These are phyloP conservation scores for Dicyrtoma fusca DNA, from an alignment of 2,888 invertebrate species.

Conservation along the genomic window DNA sequence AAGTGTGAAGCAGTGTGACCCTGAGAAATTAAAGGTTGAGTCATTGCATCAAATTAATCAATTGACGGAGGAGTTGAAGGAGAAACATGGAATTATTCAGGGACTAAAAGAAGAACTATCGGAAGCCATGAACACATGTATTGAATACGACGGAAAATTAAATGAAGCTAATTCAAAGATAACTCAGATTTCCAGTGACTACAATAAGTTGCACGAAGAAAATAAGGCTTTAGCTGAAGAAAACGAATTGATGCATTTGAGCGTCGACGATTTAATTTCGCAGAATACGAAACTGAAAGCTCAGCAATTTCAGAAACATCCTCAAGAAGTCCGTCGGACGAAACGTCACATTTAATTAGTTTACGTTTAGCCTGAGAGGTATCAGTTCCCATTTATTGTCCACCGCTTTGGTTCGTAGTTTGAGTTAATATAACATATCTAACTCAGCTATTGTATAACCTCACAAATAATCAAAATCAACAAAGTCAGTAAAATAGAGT, in stretches of 20 bases:
- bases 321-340: too few relatives aligned
- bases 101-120: conserved; percentile 4
- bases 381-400: too few relatives aligned
- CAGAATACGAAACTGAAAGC: too few relatives aligned
- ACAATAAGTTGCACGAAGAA: conserved; percentile 34
- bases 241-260: conserved; percentile 35
- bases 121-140: conserved; percentile 14
- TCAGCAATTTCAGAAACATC: too few relatives aligned
- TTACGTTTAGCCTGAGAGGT: too few relatives aligned
- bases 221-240: conserved; percentile 29
- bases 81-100: conserved; percentile 15
- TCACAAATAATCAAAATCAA: too few relatives aligned
- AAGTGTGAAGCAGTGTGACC: conserved; percentile 19
- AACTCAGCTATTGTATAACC: too few relatives aligned
- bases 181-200: background rate
- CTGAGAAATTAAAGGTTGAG: conserved; percentile 11
- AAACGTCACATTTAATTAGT: too few relatives aligned
- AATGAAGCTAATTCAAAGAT: conserved; percentile 31
- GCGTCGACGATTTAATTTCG: conserved; percentile 28
- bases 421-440: too few relatives aligned
- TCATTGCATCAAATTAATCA: conserved; percentile 9
- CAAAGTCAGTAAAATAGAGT: too few relatives aligned
- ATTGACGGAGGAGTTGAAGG: conserved; percentile 13
- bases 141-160: conserved; percentile 23
- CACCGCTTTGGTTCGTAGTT: too few relatives aligned